Evolutionary conservation across 2,888 invertebrate genomes (phyloP).

Genomic region (Nomada fucata): DNA sequence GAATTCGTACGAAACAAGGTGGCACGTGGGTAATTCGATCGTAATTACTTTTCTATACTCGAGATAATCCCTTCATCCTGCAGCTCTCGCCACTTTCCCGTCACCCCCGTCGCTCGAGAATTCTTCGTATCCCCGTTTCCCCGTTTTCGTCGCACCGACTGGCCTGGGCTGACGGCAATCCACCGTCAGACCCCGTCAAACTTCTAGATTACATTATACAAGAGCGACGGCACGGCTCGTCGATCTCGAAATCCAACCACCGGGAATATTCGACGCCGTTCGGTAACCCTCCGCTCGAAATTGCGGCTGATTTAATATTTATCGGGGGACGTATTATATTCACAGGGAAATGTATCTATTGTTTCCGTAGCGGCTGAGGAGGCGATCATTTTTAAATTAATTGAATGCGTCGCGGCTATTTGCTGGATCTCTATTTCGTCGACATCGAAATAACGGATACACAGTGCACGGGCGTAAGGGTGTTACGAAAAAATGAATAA

Average conservation of each 20-base stretch:
- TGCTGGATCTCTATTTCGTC: too few species aligned
- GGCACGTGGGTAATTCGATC: slow-evolving; percentile 12
- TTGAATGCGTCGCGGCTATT: not conserved
- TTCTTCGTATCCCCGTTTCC: slow-evolving; percentile 36
- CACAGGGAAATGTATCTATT: not conserved
- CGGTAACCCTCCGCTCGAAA: slow-evolving; percentile 9
- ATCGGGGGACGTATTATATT: slow-evolving; percentile 1
- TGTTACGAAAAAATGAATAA: too few species aligned
- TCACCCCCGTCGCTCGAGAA: slow-evolving; percentile 22
- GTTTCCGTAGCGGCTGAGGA: not conserved
- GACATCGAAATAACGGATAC: too few species aligned
- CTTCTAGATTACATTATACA: slow-evolving; percentile 81
- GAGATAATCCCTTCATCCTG: slow-evolving; percentile 48
- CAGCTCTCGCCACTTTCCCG: slow-evolving; percentile 28
- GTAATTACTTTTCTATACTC: slow-evolving; percentile 58
- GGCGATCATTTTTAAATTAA: not conserved
- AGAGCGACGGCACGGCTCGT: slow-evolving; percentile 77
- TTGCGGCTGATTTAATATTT: slow-evolving; percentile 36
- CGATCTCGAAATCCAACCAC: slow-evolving; percentile 61
- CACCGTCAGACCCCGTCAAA: slow-evolving; percentile 76
- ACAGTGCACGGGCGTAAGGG: too few species aligned
- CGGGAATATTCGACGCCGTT: slow-evolving; percentile 40
- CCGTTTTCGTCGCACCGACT: slow-evolving; percentile 19
- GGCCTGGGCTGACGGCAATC: slow-evolving; percentile 47
- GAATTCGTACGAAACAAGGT: slow-evolving; percentile 11